A percentile compares a stretch with the other conserved stretches of the same genome.
Conservation (phyloP, 2,113 vertebrate species). For the Myotis lucifugus region DNA sequence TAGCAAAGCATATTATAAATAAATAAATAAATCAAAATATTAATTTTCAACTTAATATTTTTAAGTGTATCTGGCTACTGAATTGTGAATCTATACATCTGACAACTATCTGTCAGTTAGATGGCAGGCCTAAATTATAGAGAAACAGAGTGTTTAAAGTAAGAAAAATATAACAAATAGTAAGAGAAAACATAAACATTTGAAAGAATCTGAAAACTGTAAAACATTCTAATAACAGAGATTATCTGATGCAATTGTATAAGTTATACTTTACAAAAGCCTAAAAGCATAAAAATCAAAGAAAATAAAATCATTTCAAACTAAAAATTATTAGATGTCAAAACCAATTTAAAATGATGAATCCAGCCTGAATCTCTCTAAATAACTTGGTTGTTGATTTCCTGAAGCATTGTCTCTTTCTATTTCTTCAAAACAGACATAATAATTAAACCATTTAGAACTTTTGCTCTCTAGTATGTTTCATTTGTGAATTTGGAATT, state of each 20-base stretch:
- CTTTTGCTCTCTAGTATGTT: background rate
- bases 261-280: background rate
- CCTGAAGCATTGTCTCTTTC: conserved; percentile 35
- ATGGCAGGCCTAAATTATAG: background rate
- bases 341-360: conserved; percentile 24
- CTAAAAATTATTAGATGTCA: conserved; percentile 16
- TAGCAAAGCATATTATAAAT: background rate
- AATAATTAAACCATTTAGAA: conserved; percentile 59
- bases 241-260: background rate
- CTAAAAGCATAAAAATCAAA: conserved; percentile 39
- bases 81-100: conserved; percentile 7
- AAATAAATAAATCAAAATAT: background rate
- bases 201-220: background rate
- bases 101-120: background rate
- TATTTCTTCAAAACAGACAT: conserved; percentile 49
- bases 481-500: conserved; percentile 38
- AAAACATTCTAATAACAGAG: background rate
- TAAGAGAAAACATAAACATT: background rate
- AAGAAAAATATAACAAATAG: background rate
- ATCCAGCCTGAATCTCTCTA: background rate
- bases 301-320: conserved; percentile 34
- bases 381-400: conserved; percentile 30
- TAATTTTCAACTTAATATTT: conserved; percentile 35
- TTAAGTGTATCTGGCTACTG: conserved; percentile 21
- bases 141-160: background rate